Conservation (phyloP, 2,888 invertebrate genomes). For the Apamea crenata region DNA sequence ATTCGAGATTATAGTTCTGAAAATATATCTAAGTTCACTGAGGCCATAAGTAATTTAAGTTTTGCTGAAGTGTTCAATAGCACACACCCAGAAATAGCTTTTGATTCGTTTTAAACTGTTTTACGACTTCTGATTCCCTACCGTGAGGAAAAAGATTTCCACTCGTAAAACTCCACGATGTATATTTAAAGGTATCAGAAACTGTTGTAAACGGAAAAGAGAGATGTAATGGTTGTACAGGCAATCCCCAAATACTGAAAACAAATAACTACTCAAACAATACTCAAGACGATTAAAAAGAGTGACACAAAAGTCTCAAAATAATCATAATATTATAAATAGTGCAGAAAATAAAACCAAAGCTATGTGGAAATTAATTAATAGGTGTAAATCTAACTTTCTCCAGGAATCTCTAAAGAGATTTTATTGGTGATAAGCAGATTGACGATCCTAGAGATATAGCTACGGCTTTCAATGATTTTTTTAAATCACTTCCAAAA, state of each 20-base stretch:
- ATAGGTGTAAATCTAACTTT: conserved; percentile 6
- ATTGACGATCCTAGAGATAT: not conserved
- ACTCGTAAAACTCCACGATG: not conserved
- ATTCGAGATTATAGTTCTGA: not conserved
- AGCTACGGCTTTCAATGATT: conserved; percentile 20
- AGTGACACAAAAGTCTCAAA: conserved; percentile 23
- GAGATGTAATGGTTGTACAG: not conserved
- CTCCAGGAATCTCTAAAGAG: conserved; percentile 1
- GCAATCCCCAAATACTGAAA: not conserved
- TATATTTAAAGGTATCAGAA: not conserved
- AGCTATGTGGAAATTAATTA: conserved; percentile 20
- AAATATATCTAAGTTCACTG: not conserved
- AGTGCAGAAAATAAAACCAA: conserved; percentile 34
- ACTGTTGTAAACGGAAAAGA: not conserved
- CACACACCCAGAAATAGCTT: not conserved
- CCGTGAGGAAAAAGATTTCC: not conserved
- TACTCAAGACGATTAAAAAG: not conserved
- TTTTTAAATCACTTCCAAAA: not conserved
- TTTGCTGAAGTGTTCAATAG: not conserved
- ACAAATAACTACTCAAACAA: not conserved
- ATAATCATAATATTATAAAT: conserved; percentile 10
- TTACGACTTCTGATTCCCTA: not conserved
- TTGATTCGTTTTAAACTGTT: conserved; percentile 16
- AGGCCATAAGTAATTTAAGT: not conserved
- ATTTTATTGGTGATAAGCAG: not conserved